phyloP scores from a whole-genome alignment of 2,888 invertebrate genomes.

The Thecophora atra region DNA sequence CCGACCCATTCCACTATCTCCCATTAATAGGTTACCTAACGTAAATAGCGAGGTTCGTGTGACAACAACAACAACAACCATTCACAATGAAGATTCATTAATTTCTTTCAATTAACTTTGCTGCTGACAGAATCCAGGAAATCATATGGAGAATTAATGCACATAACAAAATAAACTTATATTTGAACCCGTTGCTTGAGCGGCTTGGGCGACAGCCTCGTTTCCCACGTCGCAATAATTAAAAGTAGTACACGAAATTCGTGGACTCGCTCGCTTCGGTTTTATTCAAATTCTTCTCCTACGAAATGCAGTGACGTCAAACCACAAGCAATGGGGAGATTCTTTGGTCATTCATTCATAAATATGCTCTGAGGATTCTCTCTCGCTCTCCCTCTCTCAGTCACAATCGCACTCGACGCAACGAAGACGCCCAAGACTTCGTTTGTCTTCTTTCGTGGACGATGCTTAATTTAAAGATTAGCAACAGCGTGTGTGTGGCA shows the following conservation, averaged over 20 bases:
- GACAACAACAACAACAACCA: constrained; percentile 25
- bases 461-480: constrained; percentile 33
- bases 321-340: not conserved
- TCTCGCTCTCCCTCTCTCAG: not conserved
- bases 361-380: not conserved
- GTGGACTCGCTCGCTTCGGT: not conserved
- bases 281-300: too few relatives aligned
- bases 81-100: not conserved
- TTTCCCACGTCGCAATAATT: constrained; percentile 15
- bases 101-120: not conserved
- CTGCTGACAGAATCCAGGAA: not conserved
- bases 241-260: constrained; percentile 9
- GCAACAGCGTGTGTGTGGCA: constrained; percentile 40
- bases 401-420: not conserved
- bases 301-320: not conserved
- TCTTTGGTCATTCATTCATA: constrained; percentile 19
- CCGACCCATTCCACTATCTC: not conserved
- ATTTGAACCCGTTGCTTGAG: not conserved
- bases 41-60: constrained; percentile 10
- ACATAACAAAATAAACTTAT: too few relatives aligned
- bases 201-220: not conserved
- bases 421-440: not conserved
- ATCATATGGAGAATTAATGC: not conserved
- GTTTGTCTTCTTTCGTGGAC: not conserved
- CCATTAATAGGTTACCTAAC: not conserved